These are phyloP conservation scores for Oryzias javanicus DNA, from an alignment of 2,113 vertebrate genomes.

Conservation along the genomic window DNA sequence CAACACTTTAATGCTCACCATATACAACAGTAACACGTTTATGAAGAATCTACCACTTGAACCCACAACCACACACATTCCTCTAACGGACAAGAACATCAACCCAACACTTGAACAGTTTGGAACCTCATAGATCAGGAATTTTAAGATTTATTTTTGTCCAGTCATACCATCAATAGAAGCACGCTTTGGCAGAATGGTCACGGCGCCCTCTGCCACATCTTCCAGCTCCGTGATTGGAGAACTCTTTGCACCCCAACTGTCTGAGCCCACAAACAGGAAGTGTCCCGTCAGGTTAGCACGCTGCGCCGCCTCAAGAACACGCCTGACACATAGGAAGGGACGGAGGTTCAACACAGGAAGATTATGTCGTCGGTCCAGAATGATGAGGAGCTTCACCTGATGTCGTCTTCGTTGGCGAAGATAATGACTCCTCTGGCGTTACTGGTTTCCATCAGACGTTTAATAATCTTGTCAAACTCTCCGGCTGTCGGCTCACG, in stretches of 20 bases:
- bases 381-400: constrained; percentile 66
- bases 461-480: constrained; percentile 94
- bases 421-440: constrained; percentile 96
- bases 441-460: constrained; percentile 93
- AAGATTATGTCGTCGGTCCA: too few relatives aligned
- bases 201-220: constrained; percentile 83
- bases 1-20: too few relatives aligned
- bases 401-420: constrained; percentile 97
- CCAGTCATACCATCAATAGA: constrained; percentile 80
- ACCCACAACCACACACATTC: background rate
- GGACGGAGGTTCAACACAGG: background rate
- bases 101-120: too few relatives aligned
- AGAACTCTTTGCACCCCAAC: constrained; percentile 89
- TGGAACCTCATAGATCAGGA: too few relatives aligned
- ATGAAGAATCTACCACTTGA: too few relatives aligned
- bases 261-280: constrained; percentile 91
- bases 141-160: too few relatives aligned
- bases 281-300: constrained; percentile 89
- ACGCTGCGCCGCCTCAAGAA: constrained; percentile 80
- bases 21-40: too few relatives aligned
- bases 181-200: constrained; percentile 86
- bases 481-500: constrained; percentile 90
- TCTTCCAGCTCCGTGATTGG: constrained; percentile 84
- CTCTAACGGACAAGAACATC: too few relatives aligned
- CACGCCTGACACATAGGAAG: constrained; percentile 68